Percentiles rank a stretch among this genome's conserved stretches.
phyloP scores from a whole-genome alignment of 2,797 vertebrate species.

The Eremophila alpestris region DNA sequence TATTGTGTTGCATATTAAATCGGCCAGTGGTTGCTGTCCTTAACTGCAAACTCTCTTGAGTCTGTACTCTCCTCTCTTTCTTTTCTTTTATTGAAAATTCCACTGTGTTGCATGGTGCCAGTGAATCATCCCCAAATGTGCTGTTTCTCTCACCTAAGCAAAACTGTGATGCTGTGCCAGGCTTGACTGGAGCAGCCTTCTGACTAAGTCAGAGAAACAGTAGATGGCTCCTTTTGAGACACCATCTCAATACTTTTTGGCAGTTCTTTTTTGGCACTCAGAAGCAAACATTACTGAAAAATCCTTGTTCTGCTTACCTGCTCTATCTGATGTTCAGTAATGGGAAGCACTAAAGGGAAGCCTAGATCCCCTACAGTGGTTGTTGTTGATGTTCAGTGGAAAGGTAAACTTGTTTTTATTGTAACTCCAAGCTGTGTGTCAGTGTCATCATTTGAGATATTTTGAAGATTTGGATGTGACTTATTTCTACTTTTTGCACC shows the following conservation, averaged over 20 bases:
- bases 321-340: conserved; percentile 78
- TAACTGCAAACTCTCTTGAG: neutral
- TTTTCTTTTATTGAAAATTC: neutral
- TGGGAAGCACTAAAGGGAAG: conserved; percentile 45
- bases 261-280: conserved; percentile 43
- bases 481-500: neutral
- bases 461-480: conserved; percentile 39
- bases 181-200: neutral
- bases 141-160: neutral
- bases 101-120: neutral
- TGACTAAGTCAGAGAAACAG: neutral
- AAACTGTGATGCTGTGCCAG: neutral
- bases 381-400: conserved; percentile 72
- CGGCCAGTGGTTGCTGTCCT: neutral
- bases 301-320: conserved; percentile 60
- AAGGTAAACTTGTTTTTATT: conserved; percentile 66
- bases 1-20: neutral
- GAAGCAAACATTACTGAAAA: conserved; percentile 10
- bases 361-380: conserved; percentile 68
- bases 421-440: conserved; percentile 73
- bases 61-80: neutral
- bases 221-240: neutral
- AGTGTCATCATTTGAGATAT: conserved; percentile 73
- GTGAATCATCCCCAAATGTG: neutral
- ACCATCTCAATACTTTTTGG: conserved; percentile 42